Evolutionary conservation across 2,113 vertebrate genomes (phyloP).

Genomic region (Corydoras sp.): DNA sequence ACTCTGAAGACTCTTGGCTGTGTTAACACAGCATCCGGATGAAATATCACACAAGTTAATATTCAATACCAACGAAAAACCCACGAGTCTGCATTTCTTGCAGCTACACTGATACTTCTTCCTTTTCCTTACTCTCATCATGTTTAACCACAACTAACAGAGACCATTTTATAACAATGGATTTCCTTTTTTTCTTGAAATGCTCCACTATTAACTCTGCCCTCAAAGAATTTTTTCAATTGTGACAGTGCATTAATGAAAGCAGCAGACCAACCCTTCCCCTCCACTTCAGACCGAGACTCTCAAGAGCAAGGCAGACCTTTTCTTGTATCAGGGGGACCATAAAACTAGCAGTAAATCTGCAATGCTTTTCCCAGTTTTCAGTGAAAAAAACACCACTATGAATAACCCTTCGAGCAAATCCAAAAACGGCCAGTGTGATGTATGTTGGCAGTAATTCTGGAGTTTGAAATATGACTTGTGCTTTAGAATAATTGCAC

Average conservation of each 20-base stretch:
- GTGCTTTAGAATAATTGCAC: constrained; percentile 1
- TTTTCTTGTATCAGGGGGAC: constrained; percentile 81
- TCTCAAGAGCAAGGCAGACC: constrained; percentile 68
- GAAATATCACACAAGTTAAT: constrained; percentile 4
- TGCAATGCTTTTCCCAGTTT: constrained; percentile 64
- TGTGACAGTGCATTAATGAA: constrained; percentile 61
- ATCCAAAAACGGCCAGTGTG: constrained; percentile 44
- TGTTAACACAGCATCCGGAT: no score
- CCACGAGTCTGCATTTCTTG: constrained; percentile 14
- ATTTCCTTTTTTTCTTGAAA: constrained; percentile 48
- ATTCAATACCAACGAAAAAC: constrained; percentile 21
- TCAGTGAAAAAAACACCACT: constrained; percentile 46
- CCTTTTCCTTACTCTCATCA: constrained; percentile 42
- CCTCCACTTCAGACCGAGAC: constrained; percentile 44
- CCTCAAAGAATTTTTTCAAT: constrained; percentile 38
- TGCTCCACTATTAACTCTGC: constrained; percentile 42
- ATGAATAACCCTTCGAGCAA: constrained; percentile 50
- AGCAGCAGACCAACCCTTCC: constrained; percentile 56
- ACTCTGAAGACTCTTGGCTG: no score
- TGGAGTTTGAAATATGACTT: constrained; percentile 3
- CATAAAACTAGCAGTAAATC: constrained; percentile 77
- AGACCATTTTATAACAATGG: constrained; percentile 48
- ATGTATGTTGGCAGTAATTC: constrained; percentile 34
- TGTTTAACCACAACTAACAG: constrained; percentile 32
- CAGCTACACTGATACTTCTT: constrained; percentile 26